Evolutionary conservation across 2,113 vertebrate genomes (phyloP).

Genomic region (Xerus inauris): DNA sequence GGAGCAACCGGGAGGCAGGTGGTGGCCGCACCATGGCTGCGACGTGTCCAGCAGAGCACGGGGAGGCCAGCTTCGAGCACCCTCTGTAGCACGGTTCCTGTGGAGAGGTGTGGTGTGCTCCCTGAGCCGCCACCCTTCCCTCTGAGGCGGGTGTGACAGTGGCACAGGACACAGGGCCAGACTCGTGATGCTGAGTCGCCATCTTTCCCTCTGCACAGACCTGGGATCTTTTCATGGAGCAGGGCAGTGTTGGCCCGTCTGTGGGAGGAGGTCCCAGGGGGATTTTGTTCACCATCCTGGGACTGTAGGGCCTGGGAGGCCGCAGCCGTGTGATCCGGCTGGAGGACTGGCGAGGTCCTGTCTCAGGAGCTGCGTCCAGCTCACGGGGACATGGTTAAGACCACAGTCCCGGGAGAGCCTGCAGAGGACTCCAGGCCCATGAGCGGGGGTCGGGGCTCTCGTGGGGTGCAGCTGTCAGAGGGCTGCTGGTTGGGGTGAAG

Average conservation of each 20-base stretch:
- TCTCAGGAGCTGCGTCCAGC: not conserved
- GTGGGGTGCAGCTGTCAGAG: not conserved
- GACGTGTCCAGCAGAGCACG: too few relatives aligned
- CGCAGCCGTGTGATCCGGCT: not conserved
- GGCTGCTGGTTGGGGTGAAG: not conserved
- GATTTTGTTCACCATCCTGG: not conserved
- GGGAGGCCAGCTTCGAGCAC: not conserved
- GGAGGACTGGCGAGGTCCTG: not conserved
- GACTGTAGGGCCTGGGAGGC: not conserved
- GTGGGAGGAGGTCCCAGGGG: not conserved
- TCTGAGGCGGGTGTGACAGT: not conserved
- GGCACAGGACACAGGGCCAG: not conserved
- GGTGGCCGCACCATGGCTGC: not conserved
- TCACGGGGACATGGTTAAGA: not conserved
- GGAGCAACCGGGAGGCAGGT: not conserved
- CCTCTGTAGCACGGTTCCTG: not conserved
- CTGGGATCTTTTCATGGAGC: not conserved
- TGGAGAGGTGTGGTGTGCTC: not conserved
- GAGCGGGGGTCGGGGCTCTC: not conserved
- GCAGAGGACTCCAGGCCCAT: too few relatives aligned
- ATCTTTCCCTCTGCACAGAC: too few relatives aligned
- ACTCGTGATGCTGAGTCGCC: too few relatives aligned
- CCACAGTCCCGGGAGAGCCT: not conserved
- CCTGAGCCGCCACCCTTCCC: too few relatives aligned
- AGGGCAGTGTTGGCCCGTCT: not conserved